A percentile compares a stretch with the other conserved stretches of the same genome.
phyloP scores from a whole-genome alignment of 2,797 vertebrate species.

The Neosalanx taihuensis region DNA sequence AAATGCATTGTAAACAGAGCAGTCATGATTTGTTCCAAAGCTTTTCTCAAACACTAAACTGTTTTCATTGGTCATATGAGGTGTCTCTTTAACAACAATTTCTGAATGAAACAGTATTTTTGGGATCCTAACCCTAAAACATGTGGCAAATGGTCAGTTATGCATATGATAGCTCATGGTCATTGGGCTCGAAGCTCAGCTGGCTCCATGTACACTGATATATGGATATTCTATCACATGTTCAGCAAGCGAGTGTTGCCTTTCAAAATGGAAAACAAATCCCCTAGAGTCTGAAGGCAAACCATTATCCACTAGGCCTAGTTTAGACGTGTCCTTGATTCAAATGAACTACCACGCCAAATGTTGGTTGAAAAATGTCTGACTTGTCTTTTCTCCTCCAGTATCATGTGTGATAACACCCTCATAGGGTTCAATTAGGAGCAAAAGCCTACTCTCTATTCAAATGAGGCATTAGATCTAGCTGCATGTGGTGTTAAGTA shows the following conservation, averaged over 20 bases:
- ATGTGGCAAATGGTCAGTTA: too few relatives aligned
- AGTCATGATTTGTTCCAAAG: too few relatives aligned
- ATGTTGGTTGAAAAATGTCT: not conserved
- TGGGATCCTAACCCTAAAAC: too few relatives aligned
- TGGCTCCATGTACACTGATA: too few relatives aligned
- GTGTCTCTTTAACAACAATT: too few relatives aligned
- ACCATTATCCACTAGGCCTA: not conserved
- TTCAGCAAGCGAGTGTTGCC: too few relatives aligned
- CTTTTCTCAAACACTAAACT: too few relatives aligned
- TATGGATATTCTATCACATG: too few relatives aligned
- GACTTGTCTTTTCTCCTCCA: constrained; percentile 12
- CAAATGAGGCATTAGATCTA: constrained; percentile 51
- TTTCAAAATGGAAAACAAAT: not conserved
- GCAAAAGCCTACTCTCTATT: constrained; percentile 47
- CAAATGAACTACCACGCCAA: constrained; percentile 32
- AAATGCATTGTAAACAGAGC: too few relatives aligned
- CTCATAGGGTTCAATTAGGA: constrained; percentile 53
- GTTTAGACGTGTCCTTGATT: constrained; percentile 11
- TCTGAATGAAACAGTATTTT: too few relatives aligned
- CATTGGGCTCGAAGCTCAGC: not conserved
- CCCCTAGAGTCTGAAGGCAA: not conserved
- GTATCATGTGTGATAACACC: constrained; percentile 31
- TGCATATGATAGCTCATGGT: not conserved
- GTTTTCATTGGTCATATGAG: too few relatives aligned
- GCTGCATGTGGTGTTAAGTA: constrained; percentile 42